Evolutionary conservation across 2,113 vertebrate genomes (phyloP), one percentile per base, ranked within the genome.

Genomic region (Cephalopterus ornatus): DNA sequence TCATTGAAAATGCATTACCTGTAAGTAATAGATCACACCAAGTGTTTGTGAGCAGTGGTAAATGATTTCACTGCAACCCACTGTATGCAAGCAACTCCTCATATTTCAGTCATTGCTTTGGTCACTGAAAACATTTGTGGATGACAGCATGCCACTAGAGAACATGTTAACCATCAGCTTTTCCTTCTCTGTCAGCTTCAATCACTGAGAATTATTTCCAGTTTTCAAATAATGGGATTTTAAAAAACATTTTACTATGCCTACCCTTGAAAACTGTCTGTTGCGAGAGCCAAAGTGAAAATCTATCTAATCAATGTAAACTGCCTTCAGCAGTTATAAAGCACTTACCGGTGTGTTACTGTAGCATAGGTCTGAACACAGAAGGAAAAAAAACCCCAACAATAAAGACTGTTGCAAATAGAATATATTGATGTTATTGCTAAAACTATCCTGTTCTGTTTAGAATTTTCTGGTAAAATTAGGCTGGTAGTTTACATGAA

Each of bases 221-320:
- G 88, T 91, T 88, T 92, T 94, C 85, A 95, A 94, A 85, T 92
- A 94, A 93, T 23, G 50, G 49, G 81, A 88, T 96, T 94, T 39
- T 9, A 82, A 85, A 71, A 72, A 79, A 0, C 70, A 83, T 89
- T 88, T 92, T 62, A 88, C 81, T 80, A 39, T n/a, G 75, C 37
- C 42, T 94, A 93, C 63, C 92, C 94, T 96, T 96, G 95, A 94
- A 93, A 95, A 83, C 42, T 74, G 58, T 56, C 82, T 92, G 71
- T 70, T 89, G 81, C 87, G 83, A 89, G 27, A 92, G 46, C 52
- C 85, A 85, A 39, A 80, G 81, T 83, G 78, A 92, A 95, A 95
- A 92, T 93, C 81, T 85, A 61, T 88, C 71, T 85, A 30, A 93
- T 89, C 95, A 76, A 70, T 50, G 81, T 93, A 79, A 94, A 79